Evolutionary conservation across 2,113 vertebrate species (phyloP).

Genomic region (Eolophus roseicapilla): DNA sequence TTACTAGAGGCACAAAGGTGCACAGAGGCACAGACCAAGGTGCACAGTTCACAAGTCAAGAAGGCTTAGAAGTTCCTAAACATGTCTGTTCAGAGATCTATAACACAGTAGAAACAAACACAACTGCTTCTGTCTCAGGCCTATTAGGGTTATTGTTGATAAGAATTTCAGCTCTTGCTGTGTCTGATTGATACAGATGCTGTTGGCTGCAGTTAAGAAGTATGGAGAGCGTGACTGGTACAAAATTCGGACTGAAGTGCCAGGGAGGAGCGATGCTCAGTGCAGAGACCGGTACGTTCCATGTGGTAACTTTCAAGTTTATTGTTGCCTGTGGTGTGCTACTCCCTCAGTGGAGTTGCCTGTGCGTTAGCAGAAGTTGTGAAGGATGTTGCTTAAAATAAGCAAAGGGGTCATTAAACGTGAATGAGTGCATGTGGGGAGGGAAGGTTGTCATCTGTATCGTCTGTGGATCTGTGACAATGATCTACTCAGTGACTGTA

Average conservation of each 20-base stretch:
- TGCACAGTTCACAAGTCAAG: not conserved
- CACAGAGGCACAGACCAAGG: no score
- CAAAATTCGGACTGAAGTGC: slow-evolving; percentile 86
- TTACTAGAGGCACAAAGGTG: not conserved
- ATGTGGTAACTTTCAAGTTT: no score
- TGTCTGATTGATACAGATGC: slow-evolving; percentile 69
- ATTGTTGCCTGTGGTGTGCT: not conserved
- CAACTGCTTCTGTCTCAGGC: not conserved
- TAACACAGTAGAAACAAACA: not conserved
- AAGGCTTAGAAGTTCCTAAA: not conserved
- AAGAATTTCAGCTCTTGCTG: not conserved
- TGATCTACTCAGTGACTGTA: not conserved
- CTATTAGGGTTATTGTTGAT: not conserved
- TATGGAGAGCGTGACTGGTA: slow-evolving; percentile 85
- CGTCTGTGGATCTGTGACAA: not conserved
- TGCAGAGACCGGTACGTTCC: slow-evolving; percentile 84
- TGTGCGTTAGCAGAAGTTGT: not conserved
- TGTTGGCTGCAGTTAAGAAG: slow-evolving; percentile 82
- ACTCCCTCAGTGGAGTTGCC: not conserved
- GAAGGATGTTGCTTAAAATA: not conserved
- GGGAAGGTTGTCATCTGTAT: not conserved
- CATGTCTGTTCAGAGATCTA: not conserved
- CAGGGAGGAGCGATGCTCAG: slow-evolving; percentile 84
- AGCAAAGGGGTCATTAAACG: not conserved
- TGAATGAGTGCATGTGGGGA: not conserved